Conservation (phyloP, 1,140 invertebrate genomes). For the Drosophila serrata region DNA sequence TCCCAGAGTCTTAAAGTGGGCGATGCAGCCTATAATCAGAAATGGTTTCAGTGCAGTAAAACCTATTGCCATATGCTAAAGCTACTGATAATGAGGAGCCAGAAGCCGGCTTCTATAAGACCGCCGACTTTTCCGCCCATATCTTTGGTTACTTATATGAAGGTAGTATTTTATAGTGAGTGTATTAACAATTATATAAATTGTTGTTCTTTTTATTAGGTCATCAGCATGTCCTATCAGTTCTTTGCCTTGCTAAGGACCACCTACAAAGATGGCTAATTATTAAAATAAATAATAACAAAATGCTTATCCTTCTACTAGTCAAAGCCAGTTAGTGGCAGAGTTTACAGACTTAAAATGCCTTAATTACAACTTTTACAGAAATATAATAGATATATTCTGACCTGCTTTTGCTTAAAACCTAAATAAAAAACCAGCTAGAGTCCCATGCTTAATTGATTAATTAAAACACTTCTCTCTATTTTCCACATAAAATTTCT, state of each 20-base stretch:
- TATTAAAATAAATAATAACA: slow-evolving; percentile 7
- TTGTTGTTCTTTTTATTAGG: slow-evolving; percentile 20
- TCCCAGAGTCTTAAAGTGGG: slow-evolving; percentile 65
- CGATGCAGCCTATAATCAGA: slow-evolving; percentile 80
- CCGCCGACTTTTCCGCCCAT: slow-evolving; percentile 79
- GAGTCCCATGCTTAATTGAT: slow-evolving; percentile 1
- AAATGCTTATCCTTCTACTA: no score
- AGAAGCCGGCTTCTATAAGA: slow-evolving; percentile 70
- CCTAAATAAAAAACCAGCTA: background rate
- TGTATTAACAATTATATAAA: background rate
- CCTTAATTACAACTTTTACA: background rate
- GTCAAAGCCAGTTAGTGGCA: background rate
- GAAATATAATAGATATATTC: background rate
- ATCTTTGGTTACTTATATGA: slow-evolving; percentile 79
- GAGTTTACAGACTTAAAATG: background rate
- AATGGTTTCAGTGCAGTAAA: slow-evolving; percentile 73
- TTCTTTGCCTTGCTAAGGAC: slow-evolving; percentile 70
- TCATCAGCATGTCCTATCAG: slow-evolving; percentile 79
- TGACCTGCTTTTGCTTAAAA: background rate
- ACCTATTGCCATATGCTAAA: slow-evolving; percentile 65
- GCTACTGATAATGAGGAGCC: slow-evolving; percentile 70
- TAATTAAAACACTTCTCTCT: background rate
- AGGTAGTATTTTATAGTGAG: slow-evolving; percentile 36
- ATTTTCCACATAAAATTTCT: background rate
- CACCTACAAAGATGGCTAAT: slow-evolving; percentile 48